Conservation (phyloP, 2,797 vertebrate species). For the Paratrypauchen microcephalus region DNA sequence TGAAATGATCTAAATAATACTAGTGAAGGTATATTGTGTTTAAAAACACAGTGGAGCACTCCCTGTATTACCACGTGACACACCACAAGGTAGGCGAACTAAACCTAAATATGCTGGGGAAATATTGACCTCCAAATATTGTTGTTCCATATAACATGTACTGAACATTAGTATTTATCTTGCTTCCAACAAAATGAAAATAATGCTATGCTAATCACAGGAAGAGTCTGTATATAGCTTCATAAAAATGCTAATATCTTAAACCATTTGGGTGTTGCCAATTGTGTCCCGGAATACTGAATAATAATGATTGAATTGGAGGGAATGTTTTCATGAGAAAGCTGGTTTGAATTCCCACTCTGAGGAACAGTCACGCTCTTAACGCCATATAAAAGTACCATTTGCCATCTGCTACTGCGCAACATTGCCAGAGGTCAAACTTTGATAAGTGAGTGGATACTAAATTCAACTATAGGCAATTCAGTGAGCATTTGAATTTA, state of each 20-base stretch:
- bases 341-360: slow-evolving; percentile 6
- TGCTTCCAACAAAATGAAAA: background rate
- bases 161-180: too few species aligned
- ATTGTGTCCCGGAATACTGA: slow-evolving; percentile 14
- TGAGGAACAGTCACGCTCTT: slow-evolving; percentile 10
- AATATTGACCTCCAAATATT: too few species aligned
- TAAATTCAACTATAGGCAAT: background rate
- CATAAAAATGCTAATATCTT: slow-evolving; percentile 27
- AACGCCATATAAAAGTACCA: background rate
- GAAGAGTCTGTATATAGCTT: background rate
- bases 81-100: too few species aligned
- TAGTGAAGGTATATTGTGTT: too few species aligned
- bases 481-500: background rate
- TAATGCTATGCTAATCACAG: background rate
- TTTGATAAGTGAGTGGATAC: background rate
- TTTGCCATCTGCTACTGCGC: background rate
- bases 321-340: slow-evolving; percentile 11
- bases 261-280: slow-evolving; percentile 10
- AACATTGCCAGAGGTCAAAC: background rate
- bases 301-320: slow-evolving; percentile 8
- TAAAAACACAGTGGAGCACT: too few species aligned
- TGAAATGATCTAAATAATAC: too few species aligned
- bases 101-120: too few species aligned
- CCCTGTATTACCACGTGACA: too few species aligned
- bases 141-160: too few species aligned